Evolutionary conservation across 2,888 invertebrate genomes (phyloP).

Genomic region (Fragum sueziense): DNA sequence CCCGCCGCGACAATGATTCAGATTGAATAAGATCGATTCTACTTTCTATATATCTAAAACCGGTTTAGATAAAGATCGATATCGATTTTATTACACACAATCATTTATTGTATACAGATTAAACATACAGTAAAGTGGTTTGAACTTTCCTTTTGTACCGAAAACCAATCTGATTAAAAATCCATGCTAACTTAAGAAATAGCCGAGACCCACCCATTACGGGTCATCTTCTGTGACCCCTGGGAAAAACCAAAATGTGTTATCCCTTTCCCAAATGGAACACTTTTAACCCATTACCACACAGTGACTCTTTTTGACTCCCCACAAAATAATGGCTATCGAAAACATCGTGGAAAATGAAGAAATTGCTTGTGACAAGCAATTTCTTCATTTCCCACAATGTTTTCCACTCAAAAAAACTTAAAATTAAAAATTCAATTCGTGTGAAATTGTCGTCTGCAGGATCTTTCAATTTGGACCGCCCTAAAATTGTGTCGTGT

Average conservation of each 20-base stretch:
- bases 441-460: too few species aligned
- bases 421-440: too few species aligned
- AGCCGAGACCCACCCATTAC: too few species aligned
- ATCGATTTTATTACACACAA: neutral
- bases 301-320: too few species aligned
- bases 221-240: too few species aligned
- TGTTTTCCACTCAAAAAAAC: neutral
- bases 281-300: neutral
- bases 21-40: too few species aligned
- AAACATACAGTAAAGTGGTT: neutral
- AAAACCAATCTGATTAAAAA: too few species aligned
- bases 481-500: too few species aligned
- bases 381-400: conserved; percentile 8
- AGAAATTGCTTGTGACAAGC: neutral
- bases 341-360: conserved; percentile 1
- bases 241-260: neutral
- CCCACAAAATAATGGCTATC: neutral
- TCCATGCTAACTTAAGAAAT: too few species aligned
- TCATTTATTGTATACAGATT: neutral
- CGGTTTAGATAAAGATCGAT: neutral
- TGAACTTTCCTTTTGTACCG: neutral
- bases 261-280: conserved; percentile 1
- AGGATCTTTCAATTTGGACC: too few species aligned
- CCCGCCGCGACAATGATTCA: too few species aligned
- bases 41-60: neutral